A percentile compares a stretch with the other conserved stretches of the same genome.
Conservation (phyloP, 2,888 invertebrate species). For the Apodemia mormo region DNA sequence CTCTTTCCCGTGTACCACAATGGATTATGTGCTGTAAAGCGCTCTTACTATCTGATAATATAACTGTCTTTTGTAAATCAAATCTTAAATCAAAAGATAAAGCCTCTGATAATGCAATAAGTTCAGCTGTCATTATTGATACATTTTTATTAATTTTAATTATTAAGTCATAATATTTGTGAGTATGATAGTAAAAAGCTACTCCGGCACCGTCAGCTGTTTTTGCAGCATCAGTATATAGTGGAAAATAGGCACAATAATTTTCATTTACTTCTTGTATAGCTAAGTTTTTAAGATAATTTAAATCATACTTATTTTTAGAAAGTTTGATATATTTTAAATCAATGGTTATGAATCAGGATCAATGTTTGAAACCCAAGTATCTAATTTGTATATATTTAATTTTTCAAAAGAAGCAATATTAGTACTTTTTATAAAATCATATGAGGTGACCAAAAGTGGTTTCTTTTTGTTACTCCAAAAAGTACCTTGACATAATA, state of each 20-base stretch:
- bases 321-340: not conserved
- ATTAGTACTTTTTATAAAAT: no score
- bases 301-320: conserved; percentile 7
- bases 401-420: conserved; percentile 8
- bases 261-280: no score
- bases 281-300: no score
- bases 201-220: not conserved
- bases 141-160: not conserved
- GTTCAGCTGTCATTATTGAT: conserved; percentile 15
- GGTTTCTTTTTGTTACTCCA: conserved; percentile 26
- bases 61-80: no score
- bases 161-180: not conserved
- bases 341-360: conserved; percentile 1
- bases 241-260: conserved; percentile 1
- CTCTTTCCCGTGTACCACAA: no score
- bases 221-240: conserved; percentile 23
- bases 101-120: conserved; percentile 15
- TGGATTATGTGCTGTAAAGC: no score
- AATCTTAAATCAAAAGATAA: not conserved
- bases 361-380: conserved; percentile 19
- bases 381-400: conserved; percentile 17
- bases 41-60: no score
- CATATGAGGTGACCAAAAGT: not conserved
- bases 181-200: conserved; percentile 3
- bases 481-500: conserved; percentile 1